Evolutionary conservation across 2,888 invertebrate genomes (phyloP).

Genomic region (Ischnura elegans): DNA sequence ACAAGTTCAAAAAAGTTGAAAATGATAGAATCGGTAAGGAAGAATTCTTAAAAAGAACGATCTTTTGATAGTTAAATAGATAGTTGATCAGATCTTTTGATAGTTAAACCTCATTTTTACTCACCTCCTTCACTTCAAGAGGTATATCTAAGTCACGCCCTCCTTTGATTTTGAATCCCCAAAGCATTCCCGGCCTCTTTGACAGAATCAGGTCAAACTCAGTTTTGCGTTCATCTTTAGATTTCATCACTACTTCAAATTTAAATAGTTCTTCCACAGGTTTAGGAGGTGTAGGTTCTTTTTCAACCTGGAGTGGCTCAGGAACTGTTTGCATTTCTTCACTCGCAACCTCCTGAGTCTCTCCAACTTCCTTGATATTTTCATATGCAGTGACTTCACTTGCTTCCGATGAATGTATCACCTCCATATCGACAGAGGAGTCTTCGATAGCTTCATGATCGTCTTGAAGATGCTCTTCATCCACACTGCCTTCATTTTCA

Average conservation of each 20-base stretch:
- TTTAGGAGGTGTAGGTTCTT: not conserved
- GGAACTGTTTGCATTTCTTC: not conserved
- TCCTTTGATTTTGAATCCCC: slow-evolving; percentile 55
- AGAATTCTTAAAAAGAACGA: too few relatives aligned
- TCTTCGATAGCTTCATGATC: not conserved
- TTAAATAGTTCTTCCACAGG: not conserved
- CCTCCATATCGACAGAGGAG: not conserved
- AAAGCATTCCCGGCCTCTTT: not conserved
- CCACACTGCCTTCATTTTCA: not conserved
- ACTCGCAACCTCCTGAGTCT: not conserved
- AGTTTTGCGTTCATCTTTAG: slow-evolving; percentile 24
- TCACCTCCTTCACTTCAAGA: slow-evolving; percentile 43
- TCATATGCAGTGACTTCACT: slow-evolving; percentile 13
- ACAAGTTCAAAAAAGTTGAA: too few relatives aligned
- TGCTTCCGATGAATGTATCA: slow-evolving; percentile 9
- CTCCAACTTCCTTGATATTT: not conserved
- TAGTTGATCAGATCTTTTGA: too few relatives aligned
- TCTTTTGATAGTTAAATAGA: too few relatives aligned
- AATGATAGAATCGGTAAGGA: too few relatives aligned
- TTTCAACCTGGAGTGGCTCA: not conserved
- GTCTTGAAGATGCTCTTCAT: not conserved
- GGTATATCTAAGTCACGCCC: slow-evolving; percentile 59
- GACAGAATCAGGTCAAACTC: slow-evolving; percentile 6
- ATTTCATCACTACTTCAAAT: slow-evolving; percentile 33
- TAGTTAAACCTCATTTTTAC: too few relatives aligned